Percentiles rank a stretch among this genome's conserved stretches.
Evolutionary conservation across 2,797 vertebrate species (phyloP).

Genomic region (Knipowitschia caucasica): DNA sequence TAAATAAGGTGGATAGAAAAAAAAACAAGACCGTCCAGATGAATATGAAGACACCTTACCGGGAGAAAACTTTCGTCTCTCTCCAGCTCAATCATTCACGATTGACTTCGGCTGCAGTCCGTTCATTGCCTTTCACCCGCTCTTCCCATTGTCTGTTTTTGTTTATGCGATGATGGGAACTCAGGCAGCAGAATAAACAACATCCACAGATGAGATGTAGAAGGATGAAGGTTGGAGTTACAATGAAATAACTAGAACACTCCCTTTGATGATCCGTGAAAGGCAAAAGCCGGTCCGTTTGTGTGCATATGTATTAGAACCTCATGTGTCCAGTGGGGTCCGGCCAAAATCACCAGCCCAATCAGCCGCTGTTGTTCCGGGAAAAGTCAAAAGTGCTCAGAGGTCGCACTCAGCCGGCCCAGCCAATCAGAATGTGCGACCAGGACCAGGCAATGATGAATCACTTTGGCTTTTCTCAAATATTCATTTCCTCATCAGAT

Average conservation of each 20-base stretch:
- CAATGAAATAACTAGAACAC: not conserved
- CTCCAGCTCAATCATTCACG: no score
- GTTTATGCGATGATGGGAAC: no score
- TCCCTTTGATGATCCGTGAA: not conserved
- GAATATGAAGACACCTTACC: no score
- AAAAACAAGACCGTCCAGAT: no score
- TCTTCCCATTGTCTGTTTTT: no score
- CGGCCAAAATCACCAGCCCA: constrained; percentile 26
- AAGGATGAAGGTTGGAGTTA: no score
- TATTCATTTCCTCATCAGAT: not conserved
- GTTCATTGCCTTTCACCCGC: no score
- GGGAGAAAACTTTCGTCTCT: no score
- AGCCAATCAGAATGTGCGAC: constrained; percentile 45
- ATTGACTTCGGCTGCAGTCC: no score
- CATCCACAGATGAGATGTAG: no score
- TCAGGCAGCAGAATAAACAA: no score
- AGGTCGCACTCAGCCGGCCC: constrained; percentile 32
- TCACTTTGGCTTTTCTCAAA: constrained; percentile 29
- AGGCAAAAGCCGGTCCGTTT: not conserved
- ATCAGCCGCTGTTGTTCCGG: constrained; percentile 59
- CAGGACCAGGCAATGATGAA: constrained; percentile 38
- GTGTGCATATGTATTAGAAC: constrained; percentile 21
- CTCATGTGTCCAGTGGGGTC: constrained; percentile 35
- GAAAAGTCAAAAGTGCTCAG: constrained; percentile 37
- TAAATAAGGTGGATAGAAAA: no score